Conservation (phyloP, 2,797 vertebrate genomes). For the Tadarida brasiliensis region DNA sequence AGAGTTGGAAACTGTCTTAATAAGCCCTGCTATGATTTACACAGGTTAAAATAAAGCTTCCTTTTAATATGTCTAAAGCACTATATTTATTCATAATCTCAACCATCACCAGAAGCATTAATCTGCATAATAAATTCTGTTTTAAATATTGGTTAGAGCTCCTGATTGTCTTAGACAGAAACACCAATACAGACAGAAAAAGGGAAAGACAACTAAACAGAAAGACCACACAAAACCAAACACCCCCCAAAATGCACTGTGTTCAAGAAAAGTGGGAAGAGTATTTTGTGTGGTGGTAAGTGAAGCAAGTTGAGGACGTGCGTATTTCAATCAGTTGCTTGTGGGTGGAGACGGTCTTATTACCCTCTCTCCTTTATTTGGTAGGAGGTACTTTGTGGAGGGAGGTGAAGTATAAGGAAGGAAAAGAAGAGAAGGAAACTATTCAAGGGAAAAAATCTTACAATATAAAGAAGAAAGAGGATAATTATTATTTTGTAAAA, state of each 20-base stretch:
- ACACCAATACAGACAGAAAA: not conserved
- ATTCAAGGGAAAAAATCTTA: constrained; percentile 30
- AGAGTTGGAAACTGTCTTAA: constrained; percentile 10
- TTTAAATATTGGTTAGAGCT: not conserved
- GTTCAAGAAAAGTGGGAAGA: not conserved
- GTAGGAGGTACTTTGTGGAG: not conserved
- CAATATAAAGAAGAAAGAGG: not conserved
- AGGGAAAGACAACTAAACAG: not conserved
- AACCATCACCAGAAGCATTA: not conserved
- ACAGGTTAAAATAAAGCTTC: constrained; percentile 47
- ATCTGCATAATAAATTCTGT: not conserved
- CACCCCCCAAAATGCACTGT: not conserved
- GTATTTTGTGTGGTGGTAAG: not conserved
- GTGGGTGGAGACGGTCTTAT: not conserved
- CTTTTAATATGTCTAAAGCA: not conserved
- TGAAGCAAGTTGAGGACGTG: not conserved
- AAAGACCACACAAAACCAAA: not conserved
- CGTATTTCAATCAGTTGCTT: not conserved
- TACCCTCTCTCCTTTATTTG: not conserved
- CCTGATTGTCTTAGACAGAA: not conserved
- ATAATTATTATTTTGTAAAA: constrained; percentile 12
- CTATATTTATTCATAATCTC: not conserved
- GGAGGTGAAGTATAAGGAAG: not conserved
- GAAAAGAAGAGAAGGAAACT: not conserved
- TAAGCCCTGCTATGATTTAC: not conserved